phyloP scores from a whole-genome alignment of 2,888 invertebrate genomes.

The Cheilosia scutellata region DNA sequence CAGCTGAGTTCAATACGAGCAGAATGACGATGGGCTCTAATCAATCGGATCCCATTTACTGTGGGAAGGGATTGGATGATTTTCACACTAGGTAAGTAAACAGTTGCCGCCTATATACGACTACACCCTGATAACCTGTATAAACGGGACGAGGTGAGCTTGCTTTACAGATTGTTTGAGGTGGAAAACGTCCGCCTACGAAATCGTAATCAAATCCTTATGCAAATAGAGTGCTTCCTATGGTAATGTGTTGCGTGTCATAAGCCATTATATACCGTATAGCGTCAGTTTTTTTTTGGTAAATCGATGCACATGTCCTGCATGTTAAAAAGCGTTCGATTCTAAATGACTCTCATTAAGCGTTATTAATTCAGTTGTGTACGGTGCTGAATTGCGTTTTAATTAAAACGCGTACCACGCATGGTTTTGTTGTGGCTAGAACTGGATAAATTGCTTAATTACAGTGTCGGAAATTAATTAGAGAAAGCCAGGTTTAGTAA shows the following conservation, averaged over 20 bases:
- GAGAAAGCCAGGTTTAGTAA: background rate
- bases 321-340: background rate
- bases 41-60: conserved; percentile 82
- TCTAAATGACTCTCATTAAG: conserved; percentile 48
- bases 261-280: background rate
- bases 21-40: conserved; percentile 77
- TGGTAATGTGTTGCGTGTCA: conserved; percentile 19
- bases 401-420: conserved; percentile 28
- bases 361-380: conserved; percentile 17
- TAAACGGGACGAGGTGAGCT: background rate
- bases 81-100: conserved; percentile 83
- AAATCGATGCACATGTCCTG: conserved; percentile 13
- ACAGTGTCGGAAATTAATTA: conserved; percentile 19
- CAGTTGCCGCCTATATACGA: background rate
- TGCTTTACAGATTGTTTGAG: background rate
- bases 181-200: background rate
- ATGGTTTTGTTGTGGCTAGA: conserved; percentile 22
- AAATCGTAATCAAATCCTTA: conserved; percentile 15
- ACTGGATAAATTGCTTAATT: background rate
- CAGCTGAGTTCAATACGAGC: conserved; percentile 66
- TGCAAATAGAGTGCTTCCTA: conserved; percentile 12
- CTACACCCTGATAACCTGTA: background rate
- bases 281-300: background rate
- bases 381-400: background rate
- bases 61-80: conserved; percentile 82